These are phyloP conservation scores for Phaedon cochleariae DNA, from an alignment of 2,888 invertebrate genomes.

Conservation along the genomic window DNA sequence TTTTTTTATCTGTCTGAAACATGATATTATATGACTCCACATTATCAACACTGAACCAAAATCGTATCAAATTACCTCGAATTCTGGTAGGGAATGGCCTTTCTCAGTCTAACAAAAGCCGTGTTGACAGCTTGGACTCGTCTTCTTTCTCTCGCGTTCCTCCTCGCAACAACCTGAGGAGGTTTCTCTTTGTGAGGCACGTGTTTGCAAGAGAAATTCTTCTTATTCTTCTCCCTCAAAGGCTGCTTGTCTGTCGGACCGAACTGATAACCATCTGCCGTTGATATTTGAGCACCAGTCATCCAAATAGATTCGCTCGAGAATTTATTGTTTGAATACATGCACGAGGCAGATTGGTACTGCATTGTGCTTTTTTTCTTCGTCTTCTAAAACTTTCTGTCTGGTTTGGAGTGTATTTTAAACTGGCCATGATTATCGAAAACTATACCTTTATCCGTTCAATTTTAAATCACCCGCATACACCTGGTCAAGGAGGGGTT, in stretches of 20 bases:
- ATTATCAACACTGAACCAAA: slow-evolving; percentile 11
- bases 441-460: slow-evolving; percentile 34
- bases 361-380: slow-evolving; percentile 18
- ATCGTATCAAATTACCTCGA: slow-evolving; percentile 52
- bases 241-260: slow-evolving; percentile 28
- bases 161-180: slow-evolving; percentile 66
- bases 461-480: slow-evolving; percentile 57
- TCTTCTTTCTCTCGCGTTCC: slow-evolving; percentile 71
- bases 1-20: background rate
- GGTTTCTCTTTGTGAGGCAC: slow-evolving; percentile 65
- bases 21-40: background rate
- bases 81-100: slow-evolving; percentile 68
- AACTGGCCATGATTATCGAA: slow-evolving; percentile 38
- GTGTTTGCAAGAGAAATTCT: slow-evolving; percentile 48
- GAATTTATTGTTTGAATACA: slow-evolving; percentile 23
- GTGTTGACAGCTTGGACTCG: slow-evolving; percentile 72
- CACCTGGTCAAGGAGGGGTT: slow-evolving; percentile 60
- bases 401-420: slow-evolving; percentile 11
- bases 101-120: slow-evolving; percentile 68
- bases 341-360: slow-evolving; percentile 23
- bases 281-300: slow-evolving; percentile 25
- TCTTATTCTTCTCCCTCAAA: slow-evolving; percentile 35
- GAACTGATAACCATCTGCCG: slow-evolving; percentile 30
- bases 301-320: slow-evolving; percentile 21
- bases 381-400: background rate